Percentiles rank a stretch among this genome's conserved stretches.
These are phyloP conservation scores for Bombus superbus DNA, from an alignment of 1,140 invertebrate genomes.

Conservation along the genomic window DNA sequence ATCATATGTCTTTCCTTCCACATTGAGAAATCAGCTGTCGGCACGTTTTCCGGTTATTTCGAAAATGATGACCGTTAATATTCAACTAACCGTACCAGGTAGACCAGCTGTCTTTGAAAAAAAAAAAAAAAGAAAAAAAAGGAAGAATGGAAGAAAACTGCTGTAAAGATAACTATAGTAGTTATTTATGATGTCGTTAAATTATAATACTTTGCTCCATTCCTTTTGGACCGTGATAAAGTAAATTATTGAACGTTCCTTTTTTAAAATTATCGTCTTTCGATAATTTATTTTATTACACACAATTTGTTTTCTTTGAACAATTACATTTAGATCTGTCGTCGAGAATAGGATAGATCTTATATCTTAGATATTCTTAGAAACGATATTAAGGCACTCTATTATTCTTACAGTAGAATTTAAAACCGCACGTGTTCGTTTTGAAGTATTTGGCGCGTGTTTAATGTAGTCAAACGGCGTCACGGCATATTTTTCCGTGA, in stretches of 20 bases:
- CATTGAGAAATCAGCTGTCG: constrained; percentile 19
- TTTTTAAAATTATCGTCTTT: not conserved
- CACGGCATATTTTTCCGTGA: constrained; percentile 20
- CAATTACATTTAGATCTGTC: not conserved
- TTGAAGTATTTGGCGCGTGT: constrained; percentile 8
- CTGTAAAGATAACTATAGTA: too few species aligned
- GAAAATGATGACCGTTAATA: not conserved
- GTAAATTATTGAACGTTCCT: not conserved
- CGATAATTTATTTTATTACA: not conserved
- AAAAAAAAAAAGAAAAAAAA: not conserved
- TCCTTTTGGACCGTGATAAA: not conserved
- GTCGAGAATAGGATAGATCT: not conserved
- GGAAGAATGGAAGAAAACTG: not conserved
- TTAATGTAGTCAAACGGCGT: constrained; percentile 11
- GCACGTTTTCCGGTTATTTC: constrained; percentile 25
- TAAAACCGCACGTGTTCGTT: constrained; percentile 3
- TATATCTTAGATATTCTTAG: not conserved
- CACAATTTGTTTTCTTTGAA: not conserved
- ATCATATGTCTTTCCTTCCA: not conserved
- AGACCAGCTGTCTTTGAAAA: not conserved
- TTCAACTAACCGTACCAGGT: not conserved
- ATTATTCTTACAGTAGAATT: constrained; percentile 27
- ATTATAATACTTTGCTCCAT: not conserved
- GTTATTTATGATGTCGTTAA: not conserved
- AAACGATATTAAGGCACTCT: not conserved